phyloP scores from a whole-genome alignment of 2,113 vertebrate genomes.

The Microcebus tavaratra region DNA sequence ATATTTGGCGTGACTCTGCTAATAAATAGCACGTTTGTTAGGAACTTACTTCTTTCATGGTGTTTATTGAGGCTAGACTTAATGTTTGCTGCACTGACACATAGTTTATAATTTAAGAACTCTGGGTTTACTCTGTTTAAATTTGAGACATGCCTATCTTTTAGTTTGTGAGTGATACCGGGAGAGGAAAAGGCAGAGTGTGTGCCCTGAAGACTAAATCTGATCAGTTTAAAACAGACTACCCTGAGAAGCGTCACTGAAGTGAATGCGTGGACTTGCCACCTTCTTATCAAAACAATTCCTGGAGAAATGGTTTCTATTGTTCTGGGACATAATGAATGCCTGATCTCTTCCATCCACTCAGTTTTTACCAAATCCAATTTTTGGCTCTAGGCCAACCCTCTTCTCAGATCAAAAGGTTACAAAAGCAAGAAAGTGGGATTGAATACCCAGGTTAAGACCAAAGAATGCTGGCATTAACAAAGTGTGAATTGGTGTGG shows the following conservation, averaged over 20 bases:
- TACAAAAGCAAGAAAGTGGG: not conserved
- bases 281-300: not conserved
- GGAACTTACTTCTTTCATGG: not conserved
- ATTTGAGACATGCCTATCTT: not conserved
- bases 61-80: not conserved
- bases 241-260: not conserved
- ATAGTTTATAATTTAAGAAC: not conserved
- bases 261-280: no score
- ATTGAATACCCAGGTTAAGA: not conserved
- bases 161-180: not conserved
- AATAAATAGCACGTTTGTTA: not conserved
- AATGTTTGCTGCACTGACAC: not conserved
- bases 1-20: not conserved
- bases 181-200: not conserved
- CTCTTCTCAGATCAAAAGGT: not conserved
- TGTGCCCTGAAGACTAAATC: not conserved
- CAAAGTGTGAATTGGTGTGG: constrained; percentile 8
- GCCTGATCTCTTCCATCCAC: not conserved
- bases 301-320: not conserved
- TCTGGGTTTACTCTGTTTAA: not conserved
- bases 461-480: constrained; percentile 38
- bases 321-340: not conserved
- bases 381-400: not conserved
- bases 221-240: not conserved
- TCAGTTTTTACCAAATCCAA: not conserved